Conservation (phyloP, 2,888 invertebrate species). For the Xestia rhomboidea region DNA sequence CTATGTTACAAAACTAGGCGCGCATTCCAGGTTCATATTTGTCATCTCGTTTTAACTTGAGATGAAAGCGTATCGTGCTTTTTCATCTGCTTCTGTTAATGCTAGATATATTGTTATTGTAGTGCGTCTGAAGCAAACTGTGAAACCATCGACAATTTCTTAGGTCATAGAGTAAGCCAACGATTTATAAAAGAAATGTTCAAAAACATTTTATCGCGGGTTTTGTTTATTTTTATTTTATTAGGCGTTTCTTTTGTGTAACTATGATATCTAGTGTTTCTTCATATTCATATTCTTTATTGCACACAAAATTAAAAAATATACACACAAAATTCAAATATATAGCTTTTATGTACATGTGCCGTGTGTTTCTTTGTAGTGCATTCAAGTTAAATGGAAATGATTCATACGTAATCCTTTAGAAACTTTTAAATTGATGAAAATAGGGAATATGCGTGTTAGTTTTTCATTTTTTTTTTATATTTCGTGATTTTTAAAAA, state of each 20-base stretch:
- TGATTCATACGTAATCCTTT: not conserved
- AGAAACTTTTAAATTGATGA: not conserved
- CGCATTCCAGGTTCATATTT: constrained; percentile 27
- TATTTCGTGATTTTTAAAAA: too few relatives aligned
- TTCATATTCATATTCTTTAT: too few relatives aligned
- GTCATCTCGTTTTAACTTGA: constrained; percentile 45
- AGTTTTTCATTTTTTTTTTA: too few relatives aligned
- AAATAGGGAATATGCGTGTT: too few relatives aligned
- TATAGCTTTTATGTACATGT: too few relatives aligned
- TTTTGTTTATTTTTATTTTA: not conserved
- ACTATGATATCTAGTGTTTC: too few relatives aligned
- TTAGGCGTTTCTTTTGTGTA: not conserved
- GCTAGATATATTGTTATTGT: constrained; percentile 33
- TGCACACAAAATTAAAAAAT: too few relatives aligned
- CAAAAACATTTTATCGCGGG: not conserved
- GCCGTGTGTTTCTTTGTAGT: not conserved
- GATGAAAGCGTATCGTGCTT: constrained; percentile 19
- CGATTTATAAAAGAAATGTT: not conserved
- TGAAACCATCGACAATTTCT: constrained; percentile 46
- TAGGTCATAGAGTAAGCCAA: constrained; percentile 18
- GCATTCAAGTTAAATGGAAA: not conserved
- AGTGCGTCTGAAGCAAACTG: constrained; percentile 15
- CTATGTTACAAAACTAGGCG: constrained; percentile 69
- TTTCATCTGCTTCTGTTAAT: constrained; percentile 24
- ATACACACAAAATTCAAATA: too few relatives aligned